A percentile compares a stretch with the other conserved stretches of the same genome.
Conservation (phyloP, 2,797 vertebrate genomes). For the Dipus sagitta region DNA sequence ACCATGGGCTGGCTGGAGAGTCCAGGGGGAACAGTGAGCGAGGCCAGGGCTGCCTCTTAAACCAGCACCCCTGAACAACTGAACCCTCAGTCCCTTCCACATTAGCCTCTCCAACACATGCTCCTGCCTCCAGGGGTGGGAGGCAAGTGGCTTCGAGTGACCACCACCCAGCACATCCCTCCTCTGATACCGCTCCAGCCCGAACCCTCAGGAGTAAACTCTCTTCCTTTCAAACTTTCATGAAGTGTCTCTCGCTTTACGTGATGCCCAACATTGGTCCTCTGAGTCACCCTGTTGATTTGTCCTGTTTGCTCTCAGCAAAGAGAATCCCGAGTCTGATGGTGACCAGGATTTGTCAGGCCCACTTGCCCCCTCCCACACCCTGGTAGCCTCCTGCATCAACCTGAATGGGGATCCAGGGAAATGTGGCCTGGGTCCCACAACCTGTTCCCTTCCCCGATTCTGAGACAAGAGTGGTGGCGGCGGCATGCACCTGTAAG, state of each 20-base stretch:
- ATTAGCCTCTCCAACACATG: neutral
- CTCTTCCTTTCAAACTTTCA: neutral
- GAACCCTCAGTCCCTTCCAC: neutral
- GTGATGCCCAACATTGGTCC: no score
- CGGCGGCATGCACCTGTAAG: rapidly evolving
- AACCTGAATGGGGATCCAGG: neutral
- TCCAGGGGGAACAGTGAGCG: neutral
- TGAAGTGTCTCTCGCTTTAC: neutral
- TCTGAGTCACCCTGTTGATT: neutral
- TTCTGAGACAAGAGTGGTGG: rapidly evolving
- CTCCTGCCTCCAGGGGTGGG: neutral
- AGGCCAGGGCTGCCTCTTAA: neutral
- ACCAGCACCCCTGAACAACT: rapidly evolving
- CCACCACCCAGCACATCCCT: neutral
- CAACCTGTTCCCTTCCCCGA: neutral
- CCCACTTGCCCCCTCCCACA: neutral
- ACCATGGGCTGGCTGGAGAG: rapidly evolving
- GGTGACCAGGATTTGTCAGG: neutral
- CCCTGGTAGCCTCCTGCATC: rapidly evolving
- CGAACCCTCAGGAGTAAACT: neutral
- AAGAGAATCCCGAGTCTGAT: neutral
- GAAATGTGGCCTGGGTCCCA: neutral
- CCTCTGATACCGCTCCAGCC: neutral
- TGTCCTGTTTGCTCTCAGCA: neutral
- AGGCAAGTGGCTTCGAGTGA: neutral